Evolutionary conservation across 2,888 invertebrate species (phyloP), one percentile per base, ranked within the genome.

Genomic region (Agrotis clavis): DNA sequence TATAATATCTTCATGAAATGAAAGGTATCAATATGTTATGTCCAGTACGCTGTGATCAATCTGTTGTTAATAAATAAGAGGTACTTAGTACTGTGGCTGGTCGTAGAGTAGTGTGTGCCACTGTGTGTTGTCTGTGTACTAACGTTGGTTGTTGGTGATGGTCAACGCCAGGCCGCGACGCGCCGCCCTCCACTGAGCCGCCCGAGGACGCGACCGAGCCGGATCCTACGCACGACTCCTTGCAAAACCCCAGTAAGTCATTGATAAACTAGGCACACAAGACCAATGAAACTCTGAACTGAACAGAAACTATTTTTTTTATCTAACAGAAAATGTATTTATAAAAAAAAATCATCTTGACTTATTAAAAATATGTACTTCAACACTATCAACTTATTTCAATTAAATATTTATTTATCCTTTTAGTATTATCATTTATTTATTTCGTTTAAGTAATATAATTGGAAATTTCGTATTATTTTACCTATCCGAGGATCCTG

Each of bases 141-240:
- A 94, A 94, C 94, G 88, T 80, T 86, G 82, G 77, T 87, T 88
- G 85, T 90, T 90, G 88, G 89, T 88, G 87, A 87, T 89, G 90
- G 89, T 89, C 90, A 87, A 89, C 88, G 90, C 82, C 92, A 92
- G 93, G 90, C 84, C 71, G 71, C 69, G 86, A 68, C 85, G 90
- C 85, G 87, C 82, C 78, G 84, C 80, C 88, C 82, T 89, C 93
- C 75, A 89, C 93, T 75, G 92, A 88, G 87, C 82, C 83, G 79
- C 84, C 91, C 71, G 91, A 88, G 81, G 87, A 84, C 76, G 69
- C 85, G 63, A 81, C 87, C 70, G 81, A 84, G 77, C 74, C 87
- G 76, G 89, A 89, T 73, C 77, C 88, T 72, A 82, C 90, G 81
- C 79, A 89, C 69, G 86, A 90, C 72, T 84, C 89, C 79, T 87